Conservation (phyloP, 1,140 invertebrate genomes). For the Patella vulgata region DNA sequence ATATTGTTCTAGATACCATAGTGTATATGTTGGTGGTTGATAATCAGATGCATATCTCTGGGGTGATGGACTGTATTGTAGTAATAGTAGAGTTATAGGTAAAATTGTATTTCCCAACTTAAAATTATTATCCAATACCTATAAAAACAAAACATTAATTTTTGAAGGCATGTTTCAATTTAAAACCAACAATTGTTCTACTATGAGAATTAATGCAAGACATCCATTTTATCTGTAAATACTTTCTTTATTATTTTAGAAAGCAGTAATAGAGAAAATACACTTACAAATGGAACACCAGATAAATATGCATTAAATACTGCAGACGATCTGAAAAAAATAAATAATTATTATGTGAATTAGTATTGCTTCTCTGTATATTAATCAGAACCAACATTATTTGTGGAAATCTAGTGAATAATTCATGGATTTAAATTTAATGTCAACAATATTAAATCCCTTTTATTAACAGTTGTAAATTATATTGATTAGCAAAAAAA, state of each 20-base stretch:
- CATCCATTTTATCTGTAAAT: no score
- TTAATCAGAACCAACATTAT: no score
- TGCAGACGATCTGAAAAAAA: conserved; percentile 78
- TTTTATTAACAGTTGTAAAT: background rate
- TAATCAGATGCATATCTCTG: conserved; percentile 71
- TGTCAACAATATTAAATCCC: no score
- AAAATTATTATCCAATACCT: conserved; percentile 95
- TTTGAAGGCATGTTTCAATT: no score
- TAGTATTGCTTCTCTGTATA: no score
- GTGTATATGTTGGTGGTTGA: conserved; percentile 77
- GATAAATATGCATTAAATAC: conserved; percentile 96
- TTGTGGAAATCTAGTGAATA: background rate
- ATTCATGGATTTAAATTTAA: background rate
- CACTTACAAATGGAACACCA: conserved; percentile 77
- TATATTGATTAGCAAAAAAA: background rate
- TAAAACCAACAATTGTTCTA: no score
- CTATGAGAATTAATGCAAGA: no score
- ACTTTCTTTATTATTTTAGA: no score
- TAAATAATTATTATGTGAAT: conserved; percentile 15
- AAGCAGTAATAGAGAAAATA: no score
- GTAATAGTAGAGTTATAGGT: conserved; percentile 83
- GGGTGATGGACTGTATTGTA: conserved; percentile 89
- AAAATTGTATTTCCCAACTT: conserved; percentile 87
- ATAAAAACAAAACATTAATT: conserved; percentile 48
- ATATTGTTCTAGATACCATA: conserved; percentile 88